phyloP scores from a whole-genome alignment of 2,113 vertebrate genomes.

The Felis chaus region DNA sequence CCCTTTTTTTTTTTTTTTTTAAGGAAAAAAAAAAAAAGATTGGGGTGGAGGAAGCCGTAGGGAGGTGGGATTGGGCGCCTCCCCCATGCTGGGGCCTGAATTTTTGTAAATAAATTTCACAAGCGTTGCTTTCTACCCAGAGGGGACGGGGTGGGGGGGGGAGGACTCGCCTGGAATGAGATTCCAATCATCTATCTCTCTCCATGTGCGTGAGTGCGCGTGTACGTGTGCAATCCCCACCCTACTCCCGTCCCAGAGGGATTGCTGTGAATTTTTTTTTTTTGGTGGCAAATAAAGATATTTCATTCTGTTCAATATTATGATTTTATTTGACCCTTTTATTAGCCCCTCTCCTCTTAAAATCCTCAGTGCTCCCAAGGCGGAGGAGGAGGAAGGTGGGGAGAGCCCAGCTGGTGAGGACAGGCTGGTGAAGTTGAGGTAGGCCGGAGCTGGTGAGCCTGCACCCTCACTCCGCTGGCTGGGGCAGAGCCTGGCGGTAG shows the following conservation, averaged over 20 bases:
- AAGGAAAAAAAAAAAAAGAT: constrained; percentile 5
- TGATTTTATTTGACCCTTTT: constrained; percentile 79
- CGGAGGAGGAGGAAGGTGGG: neutral
- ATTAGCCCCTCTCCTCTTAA: constrained; percentile 73
- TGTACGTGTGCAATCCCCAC: constrained; percentile 58
- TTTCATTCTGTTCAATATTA: constrained; percentile 79
- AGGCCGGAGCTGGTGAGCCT: neutral
- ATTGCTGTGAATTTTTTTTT: constrained; percentile 75
- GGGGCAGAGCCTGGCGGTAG: neutral
- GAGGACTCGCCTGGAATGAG: constrained; percentile 26
- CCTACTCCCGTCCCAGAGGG: constrained; percentile 45
- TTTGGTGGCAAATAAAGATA: constrained; percentile 78
- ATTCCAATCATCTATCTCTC: constrained; percentile 38
- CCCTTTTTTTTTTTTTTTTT: neutral
- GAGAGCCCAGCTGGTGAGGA: neutral
- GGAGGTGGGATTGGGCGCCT: constrained; percentile 34
- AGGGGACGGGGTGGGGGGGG: constrained; percentile 10
- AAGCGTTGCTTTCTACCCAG: constrained; percentile 54
- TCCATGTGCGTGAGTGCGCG: constrained; percentile 48
- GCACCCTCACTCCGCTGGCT: neutral
- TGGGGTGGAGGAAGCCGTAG: constrained; percentile 25
- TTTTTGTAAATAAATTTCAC: constrained; percentile 79
- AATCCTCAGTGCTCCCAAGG: constrained; percentile 49
- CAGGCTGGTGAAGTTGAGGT: neutral
- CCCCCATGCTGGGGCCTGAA: constrained; percentile 10